Base-by-base conservation (phyloP, 2,797 vertebrate genomes). In the Harpagifer antarcticus region DNA sequence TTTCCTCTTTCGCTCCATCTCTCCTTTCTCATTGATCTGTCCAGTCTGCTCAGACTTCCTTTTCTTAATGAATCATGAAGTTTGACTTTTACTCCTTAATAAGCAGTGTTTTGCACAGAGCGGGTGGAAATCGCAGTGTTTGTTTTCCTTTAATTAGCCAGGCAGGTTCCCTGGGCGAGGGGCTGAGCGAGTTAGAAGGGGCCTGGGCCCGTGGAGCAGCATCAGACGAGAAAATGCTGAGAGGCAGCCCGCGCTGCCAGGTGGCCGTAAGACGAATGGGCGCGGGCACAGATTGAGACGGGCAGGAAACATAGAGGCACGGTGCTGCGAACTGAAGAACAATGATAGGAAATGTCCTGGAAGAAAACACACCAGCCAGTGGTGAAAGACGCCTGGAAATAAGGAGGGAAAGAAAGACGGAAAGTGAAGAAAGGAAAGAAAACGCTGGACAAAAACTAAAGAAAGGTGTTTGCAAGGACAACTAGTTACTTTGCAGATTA, bases 51-150 rank as follows among this genome's bases (percentile, higher is more conserved):
- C 93, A 93, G 91, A 95, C 95, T 96, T 96, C 94, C 95, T 95
- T 91, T 94, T 90, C 92, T 92, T 96, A 96, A 96, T 95, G 94
- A 96, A 96, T 96, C 91, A 94, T 94, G 94, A 96, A 95, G 94
- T 94, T 94, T 92, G 91, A 94, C 93, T 95, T 83, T 86, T 91
- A 89, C 93, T 93, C 88, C 86, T 91, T 94, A 95, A 93, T 93
- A 95, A 91, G 84, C 84, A 16, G 50, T 92, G 92, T 93, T 96
- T 95, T 92, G 88, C 76, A 68, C 68, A 65, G 67, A 86, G 81
- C 48, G 72, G 74, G 61, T 89, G 93, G 90, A 94, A 89, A 89
- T 87, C 60, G 49, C 73, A 67, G 65, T 87, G 93, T 95, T 96
- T 95, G 91, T 94, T 95, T 95, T 95, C 86, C 91, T 95, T 94